phyloP scores from a whole-genome alignment of 2,888 invertebrate species.

The Listrodromus nycthemerus region DNA sequence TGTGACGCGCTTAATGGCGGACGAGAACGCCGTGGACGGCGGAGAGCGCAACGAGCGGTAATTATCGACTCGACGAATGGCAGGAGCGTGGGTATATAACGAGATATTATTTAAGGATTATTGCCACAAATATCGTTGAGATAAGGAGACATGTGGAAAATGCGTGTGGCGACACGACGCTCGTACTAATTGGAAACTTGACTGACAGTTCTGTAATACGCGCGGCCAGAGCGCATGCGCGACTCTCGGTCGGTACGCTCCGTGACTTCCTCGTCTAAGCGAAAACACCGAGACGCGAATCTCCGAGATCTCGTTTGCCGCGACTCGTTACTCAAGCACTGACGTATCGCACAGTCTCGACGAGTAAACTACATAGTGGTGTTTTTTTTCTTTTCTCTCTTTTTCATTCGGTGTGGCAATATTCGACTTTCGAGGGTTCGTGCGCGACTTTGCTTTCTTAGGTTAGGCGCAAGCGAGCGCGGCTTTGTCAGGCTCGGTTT shows the following conservation, averaged over 20 bases:
- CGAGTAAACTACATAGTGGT: background rate
- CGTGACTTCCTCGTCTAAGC: slow-evolving; percentile 19
- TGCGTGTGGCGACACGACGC: slow-evolving; percentile 28
- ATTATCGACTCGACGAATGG: slow-evolving; percentile 2
- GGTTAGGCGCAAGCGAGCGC: background rate
- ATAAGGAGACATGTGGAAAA: slow-evolving; percentile 24
- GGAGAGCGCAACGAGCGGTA: slow-evolving; percentile 2
- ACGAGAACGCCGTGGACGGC: background rate
- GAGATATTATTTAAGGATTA: slow-evolving; percentile 37
- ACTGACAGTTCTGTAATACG: slow-evolving; percentile 34
- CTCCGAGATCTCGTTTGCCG: background rate
- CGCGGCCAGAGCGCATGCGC: background rate
- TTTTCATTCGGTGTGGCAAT: background rate
- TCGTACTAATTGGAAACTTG: slow-evolving; percentile 48
- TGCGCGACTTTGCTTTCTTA: background rate
- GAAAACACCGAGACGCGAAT: slow-evolving; percentile 31
- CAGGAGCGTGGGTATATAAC: background rate
- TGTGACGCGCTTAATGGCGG: background rate
- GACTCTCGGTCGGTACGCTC: background rate
- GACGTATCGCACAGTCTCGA: background rate
- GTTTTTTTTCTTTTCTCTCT: background rate
- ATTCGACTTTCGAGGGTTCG: background rate
- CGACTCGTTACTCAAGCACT: background rate
- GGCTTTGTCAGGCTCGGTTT: background rate
- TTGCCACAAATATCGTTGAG: background rate